Conservation (phyloP, 1,140 invertebrate genomes). For the Pemphigus obesinymphae region DNA sequence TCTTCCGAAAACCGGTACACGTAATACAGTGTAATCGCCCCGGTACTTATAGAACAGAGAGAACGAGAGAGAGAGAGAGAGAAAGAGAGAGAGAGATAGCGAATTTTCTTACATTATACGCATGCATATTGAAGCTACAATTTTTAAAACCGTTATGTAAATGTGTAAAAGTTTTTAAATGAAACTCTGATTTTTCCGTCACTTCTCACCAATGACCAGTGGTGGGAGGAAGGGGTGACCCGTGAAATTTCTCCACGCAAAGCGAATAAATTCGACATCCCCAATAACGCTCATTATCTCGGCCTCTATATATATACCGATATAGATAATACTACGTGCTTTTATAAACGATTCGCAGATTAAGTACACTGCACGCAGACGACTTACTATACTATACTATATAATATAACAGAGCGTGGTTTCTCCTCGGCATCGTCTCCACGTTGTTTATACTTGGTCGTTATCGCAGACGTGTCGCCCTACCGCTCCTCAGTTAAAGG, state of each 20-base stretch:
- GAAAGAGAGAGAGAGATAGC: no score
- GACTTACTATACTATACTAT: background rate
- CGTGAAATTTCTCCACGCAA: no score
- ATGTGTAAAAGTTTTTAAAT: conserved; percentile 18
- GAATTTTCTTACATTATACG: background rate
- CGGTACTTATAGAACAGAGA: no score
- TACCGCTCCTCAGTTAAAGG: background rate
- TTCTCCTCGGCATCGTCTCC: background rate
- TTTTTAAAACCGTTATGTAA: background rate
- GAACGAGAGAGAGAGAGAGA: no score
- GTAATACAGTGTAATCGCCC: no score
- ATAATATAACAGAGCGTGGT: background rate
- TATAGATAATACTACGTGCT: conserved; percentile 35
- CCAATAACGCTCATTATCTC: conserved; percentile 29
- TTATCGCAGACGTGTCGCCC: conserved; percentile 1
- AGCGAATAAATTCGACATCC: background rate
- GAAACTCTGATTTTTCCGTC: conserved; percentile 18
- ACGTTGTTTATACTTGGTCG: background rate
- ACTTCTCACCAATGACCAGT: no score
- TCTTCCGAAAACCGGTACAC: no score
- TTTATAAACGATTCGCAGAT: background rate
- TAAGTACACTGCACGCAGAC: background rate
- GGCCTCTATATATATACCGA: no score
- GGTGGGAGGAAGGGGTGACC: no score
- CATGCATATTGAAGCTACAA: background rate